phyloP scores from a whole-genome alignment of 2,113 vertebrate genomes.

The Elgaria multicarinata region DNA sequence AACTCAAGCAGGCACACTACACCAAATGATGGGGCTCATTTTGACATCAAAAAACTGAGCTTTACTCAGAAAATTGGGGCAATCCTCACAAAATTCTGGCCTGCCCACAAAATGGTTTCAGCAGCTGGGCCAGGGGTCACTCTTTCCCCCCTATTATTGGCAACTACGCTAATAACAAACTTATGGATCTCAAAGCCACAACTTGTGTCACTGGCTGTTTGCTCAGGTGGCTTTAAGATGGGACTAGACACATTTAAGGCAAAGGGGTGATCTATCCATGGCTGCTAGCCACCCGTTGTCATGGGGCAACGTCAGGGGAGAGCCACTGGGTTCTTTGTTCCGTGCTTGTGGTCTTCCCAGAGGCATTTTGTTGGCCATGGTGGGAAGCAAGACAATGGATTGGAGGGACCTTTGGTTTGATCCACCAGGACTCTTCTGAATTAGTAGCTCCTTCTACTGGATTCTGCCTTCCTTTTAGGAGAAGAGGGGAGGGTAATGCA shows the following conservation, averaged over 20 bases:
- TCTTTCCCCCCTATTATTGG: no score
- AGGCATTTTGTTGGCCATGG: neutral
- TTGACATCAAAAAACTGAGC: neutral
- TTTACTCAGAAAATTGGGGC: neutral
- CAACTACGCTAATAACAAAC: no score
- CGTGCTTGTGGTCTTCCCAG: neutral
- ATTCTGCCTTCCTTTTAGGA: neutral
- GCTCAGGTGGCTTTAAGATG: neutral
- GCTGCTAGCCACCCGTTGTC: no score
- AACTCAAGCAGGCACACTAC: no score
- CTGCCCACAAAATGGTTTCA: neutral
- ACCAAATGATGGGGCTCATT: no score
- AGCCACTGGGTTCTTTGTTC: neutral
- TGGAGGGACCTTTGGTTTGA: neutral
- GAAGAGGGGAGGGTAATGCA: neutral
- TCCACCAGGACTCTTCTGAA: neutral
- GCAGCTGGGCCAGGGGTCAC: no score
- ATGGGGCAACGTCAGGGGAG: neutral
- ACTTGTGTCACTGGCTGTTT: no score
- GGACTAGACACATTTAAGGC: neutral
- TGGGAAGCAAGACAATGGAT: neutral
- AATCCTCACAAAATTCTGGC: neutral
- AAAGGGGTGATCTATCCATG: no score
- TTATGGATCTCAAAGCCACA: neutral
- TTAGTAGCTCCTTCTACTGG: neutral